These are phyloP conservation scores for Drosophila rellima DNA, from an alignment of 2,888 invertebrate genomes.

Conservation along the genomic window DNA sequence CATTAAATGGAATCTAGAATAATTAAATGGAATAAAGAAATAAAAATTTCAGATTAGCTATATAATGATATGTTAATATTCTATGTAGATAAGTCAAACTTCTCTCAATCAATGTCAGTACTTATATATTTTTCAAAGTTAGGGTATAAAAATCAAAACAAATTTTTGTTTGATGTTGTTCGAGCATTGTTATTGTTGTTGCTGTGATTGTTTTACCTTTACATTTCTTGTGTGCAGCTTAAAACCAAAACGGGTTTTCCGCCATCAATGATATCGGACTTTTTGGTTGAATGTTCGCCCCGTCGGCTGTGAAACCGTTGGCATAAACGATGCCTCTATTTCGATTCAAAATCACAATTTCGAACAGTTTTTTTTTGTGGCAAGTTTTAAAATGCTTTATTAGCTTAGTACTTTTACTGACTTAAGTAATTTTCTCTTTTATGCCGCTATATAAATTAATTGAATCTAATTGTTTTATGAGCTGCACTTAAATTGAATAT, in stretches of 20 bases:
- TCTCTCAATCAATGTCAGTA: neutral
- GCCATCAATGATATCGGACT: slow-evolving; percentile 66
- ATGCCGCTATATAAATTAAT: neutral
- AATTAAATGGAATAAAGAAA: neutral
- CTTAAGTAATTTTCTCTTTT: slow-evolving; percentile 36
- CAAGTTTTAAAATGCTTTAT: slow-evolving; percentile 28
- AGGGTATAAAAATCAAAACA: slow-evolving; percentile 35
- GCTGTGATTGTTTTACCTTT: slow-evolving; percentile 47
- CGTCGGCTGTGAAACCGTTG: slow-evolving; percentile 34
- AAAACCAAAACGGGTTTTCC: slow-evolving; percentile 67
- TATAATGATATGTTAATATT: neutral
- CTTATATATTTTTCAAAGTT: neutral
- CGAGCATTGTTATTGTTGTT: slow-evolving; percentile 14
- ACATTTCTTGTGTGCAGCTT: slow-evolving; percentile 66
- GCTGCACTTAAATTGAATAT: neutral
- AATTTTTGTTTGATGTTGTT: slow-evolving; percentile 35
- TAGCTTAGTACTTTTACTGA: slow-evolving; percentile 36
- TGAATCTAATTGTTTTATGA: slow-evolving; percentile 1
- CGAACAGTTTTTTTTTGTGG: slow-evolving; percentile 30
- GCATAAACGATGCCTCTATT: slow-evolving; percentile 33
- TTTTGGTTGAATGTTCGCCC: slow-evolving; percentile 48
- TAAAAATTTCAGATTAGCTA: neutral
- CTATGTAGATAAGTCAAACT: neutral
- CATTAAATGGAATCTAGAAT: neutral
- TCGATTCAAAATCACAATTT: slow-evolving; percentile 23